These are phyloP conservation scores for Apis laboriosa DNA, from an alignment of 1,140 invertebrate genomes.

Conservation along the genomic window DNA sequence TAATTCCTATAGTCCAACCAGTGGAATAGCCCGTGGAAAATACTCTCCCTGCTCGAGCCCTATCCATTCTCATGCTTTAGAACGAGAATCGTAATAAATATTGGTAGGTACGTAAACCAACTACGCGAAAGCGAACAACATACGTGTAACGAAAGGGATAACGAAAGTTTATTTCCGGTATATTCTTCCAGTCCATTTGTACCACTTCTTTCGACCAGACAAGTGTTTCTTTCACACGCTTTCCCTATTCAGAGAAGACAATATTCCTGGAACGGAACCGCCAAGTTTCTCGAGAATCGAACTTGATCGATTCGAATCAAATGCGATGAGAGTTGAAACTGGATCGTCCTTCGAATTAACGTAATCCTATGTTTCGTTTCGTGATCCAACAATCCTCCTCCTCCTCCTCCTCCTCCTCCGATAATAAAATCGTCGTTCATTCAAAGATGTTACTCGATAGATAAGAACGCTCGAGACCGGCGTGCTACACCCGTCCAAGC, in stretches of 20 bases:
- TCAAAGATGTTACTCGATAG: too few relatives aligned
- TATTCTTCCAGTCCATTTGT: not conserved
- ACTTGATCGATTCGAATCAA: slow-evolving; percentile 30
- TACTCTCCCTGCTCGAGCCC: not conserved
- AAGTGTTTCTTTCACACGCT: not conserved
- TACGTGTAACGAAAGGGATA: slow-evolving; percentile 7
- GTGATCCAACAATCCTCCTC: not conserved
- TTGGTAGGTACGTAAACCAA: not conserved
- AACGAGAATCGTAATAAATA: not conserved
- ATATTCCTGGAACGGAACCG: slow-evolving; percentile 6
- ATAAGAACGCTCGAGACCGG: too few relatives aligned
- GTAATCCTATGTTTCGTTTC: not conserved
- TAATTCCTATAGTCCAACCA: not conserved
- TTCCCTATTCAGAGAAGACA: not conserved
- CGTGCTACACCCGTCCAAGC: too few relatives aligned
- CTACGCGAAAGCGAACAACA: not conserved
- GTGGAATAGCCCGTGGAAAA: not conserved
- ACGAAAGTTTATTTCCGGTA: slow-evolving; percentile 1
- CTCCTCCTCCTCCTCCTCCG: not conserved
- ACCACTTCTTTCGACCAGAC: not conserved
- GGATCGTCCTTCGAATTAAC: slow-evolving; percentile 31
- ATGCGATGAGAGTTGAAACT: slow-evolving; percentile 23
- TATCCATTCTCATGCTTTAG: not conserved
- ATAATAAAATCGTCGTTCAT: too few relatives aligned
- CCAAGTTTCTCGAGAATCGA: not conserved